Conservation (phyloP, 2,797 vertebrate species). For the Ptychadena robeensis region DNA sequence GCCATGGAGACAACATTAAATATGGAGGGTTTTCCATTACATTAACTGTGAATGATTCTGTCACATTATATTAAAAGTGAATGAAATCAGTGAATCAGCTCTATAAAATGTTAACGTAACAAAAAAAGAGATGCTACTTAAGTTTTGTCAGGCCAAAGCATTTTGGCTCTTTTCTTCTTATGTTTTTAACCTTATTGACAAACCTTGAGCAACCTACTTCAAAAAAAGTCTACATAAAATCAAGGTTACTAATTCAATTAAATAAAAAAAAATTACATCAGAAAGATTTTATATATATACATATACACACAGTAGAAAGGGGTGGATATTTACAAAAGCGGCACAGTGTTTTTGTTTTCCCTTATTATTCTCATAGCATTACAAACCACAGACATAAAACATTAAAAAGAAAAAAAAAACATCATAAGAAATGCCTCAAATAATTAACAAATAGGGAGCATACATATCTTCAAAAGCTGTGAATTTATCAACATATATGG, state of each 20-base stretch:
- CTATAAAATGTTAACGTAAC: background rate
- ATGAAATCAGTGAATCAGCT: background rate
- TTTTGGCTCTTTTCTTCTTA: background rate
- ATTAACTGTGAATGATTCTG: background rate
- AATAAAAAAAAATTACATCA: background rate
- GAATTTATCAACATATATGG: slow-evolving; percentile 2
- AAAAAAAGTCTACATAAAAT: background rate
- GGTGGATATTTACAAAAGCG: slow-evolving; percentile 37
- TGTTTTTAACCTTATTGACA: background rate
- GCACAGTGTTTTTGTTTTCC: slow-evolving; percentile 22
- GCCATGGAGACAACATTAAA: background rate
- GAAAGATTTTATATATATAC: background rate
- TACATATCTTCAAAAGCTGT: slow-evolving; percentile 28
- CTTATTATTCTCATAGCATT: slow-evolving; percentile 22
- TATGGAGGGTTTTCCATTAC: background rate
- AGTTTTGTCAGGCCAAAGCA: background rate
- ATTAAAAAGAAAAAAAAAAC: slow-evolving; percentile 10
- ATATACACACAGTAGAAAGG: slow-evolving; percentile 13
- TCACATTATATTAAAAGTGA: background rate
- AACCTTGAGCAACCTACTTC: background rate
- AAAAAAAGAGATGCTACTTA: background rate
- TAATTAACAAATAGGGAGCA: background rate
- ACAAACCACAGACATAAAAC: slow-evolving; percentile 28
- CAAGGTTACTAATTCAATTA: background rate
- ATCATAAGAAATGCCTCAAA: slow-evolving; percentile 27